phyloP scores from a whole-genome alignment of 2,113 vertebrate genomes.

The Prionailurus bengalensis region DNA sequence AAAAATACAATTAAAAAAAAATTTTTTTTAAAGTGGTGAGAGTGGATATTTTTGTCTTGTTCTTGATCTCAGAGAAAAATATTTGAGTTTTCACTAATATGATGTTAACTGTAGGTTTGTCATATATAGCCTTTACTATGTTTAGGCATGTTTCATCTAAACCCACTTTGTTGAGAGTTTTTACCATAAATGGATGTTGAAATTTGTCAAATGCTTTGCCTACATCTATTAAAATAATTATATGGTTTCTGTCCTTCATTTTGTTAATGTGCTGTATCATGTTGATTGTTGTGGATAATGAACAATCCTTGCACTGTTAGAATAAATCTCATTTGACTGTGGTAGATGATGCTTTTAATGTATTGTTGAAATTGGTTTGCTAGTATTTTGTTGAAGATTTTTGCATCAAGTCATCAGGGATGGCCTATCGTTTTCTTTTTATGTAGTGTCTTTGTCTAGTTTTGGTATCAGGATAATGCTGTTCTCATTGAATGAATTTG shows the following conservation, averaged over 20 bases:
- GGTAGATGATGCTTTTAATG: not conserved
- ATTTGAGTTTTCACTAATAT: not conserved
- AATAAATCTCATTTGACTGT: not conserved
- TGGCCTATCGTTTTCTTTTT: not conserved
- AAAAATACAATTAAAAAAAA: too few relatives aligned
- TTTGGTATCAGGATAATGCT: not conserved
- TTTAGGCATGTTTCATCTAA: not conserved
- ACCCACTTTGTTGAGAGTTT: not conserved
- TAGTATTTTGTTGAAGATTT: too few relatives aligned
- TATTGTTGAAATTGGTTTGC: too few relatives aligned
- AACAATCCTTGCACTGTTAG: not conserved
- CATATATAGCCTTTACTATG: not conserved
- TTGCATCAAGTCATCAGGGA: not conserved
- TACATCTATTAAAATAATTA: not conserved
- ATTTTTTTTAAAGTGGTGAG: too few relatives aligned
- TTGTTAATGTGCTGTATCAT: not conserved
- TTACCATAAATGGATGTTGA: not conserved
- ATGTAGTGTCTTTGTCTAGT: not conserved
- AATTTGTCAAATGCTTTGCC: not conserved
- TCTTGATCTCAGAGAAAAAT: not conserved
- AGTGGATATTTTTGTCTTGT: not conserved
- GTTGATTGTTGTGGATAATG: not conserved
- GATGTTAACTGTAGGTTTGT: not conserved
- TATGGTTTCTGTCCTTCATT: not conserved
- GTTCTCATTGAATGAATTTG: not conserved